A percentile compares a stretch with the other conserved stretches of the same genome.
Evolutionary conservation across 2,797 vertebrate species (phyloP).

Genomic region (Danio kyathit): DNA sequence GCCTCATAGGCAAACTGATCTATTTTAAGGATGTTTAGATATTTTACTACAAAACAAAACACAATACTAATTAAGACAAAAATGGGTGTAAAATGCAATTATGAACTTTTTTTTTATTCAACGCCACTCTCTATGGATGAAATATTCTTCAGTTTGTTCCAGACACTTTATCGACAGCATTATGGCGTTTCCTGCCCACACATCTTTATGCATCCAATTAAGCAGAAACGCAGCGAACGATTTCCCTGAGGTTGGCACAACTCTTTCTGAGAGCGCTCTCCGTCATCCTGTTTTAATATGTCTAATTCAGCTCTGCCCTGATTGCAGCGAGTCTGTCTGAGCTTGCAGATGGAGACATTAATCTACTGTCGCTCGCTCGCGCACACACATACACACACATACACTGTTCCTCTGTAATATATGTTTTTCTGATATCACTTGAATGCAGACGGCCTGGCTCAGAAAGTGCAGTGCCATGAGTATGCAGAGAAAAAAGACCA

Average conservation of each 20-base stretch:
- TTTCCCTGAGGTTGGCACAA: constrained; percentile 61
- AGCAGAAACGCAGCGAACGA: constrained; percentile 56
- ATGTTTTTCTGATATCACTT: constrained; percentile 47
- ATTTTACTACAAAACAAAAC: not conserved
- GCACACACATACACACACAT: constrained; percentile 37
- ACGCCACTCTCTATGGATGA: constrained; percentile 11
- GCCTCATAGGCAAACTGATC: not conserved
- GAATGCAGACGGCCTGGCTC: constrained; percentile 46
- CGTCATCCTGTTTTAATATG: constrained; percentile 61
- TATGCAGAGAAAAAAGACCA: constrained; percentile 43
- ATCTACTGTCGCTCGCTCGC: constrained; percentile 44
- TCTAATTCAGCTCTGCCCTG: constrained; percentile 60
- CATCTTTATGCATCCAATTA: constrained; percentile 63
- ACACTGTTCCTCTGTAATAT: constrained; percentile 46
- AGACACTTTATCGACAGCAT: constrained; percentile 53
- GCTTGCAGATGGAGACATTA: constrained; percentile 56
- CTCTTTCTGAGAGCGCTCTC: constrained; percentile 58
- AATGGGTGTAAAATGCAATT: not conserved
- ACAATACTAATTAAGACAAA: constrained; percentile 15
- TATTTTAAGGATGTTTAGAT: not conserved
- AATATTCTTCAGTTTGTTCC: constrained; percentile 48
- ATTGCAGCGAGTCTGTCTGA: constrained; percentile 61
- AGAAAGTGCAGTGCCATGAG: constrained; percentile 36
- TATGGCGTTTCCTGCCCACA: constrained; percentile 42
- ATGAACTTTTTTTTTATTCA: constrained; percentile 23